Base-by-base conservation (phyloP, 2,113 vertebrate species). In the Vulpes lagopus region DNA sequence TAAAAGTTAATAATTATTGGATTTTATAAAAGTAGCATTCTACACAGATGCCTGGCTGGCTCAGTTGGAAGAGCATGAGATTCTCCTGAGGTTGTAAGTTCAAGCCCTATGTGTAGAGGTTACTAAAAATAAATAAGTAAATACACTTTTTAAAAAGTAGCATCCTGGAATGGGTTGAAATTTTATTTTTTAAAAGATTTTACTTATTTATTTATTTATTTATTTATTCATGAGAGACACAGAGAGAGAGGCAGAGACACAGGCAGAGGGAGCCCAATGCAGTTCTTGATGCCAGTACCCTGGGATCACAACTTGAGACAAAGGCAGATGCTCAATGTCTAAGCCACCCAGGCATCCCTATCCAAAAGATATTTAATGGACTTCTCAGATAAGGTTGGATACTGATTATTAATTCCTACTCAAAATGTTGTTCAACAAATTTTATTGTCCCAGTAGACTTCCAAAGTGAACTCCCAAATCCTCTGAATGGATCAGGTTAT, bases 341-440 rank as follows among this genome's bases (percentile, higher is more conserved):
- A 43, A 43, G 43, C 43, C 43, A 43, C 43, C 43, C 43, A 43
- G 43, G 43, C 43, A 43, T 43, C 43, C 43, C 43, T 43, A 43
- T 38, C 38, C 19, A 49, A 76, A 78, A 73, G 85, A 0, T 73
- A 60, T 65, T 82, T 83, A 67, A 35, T 65, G 76, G 20, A 14
- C 53, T 89, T 93, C 71, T 64, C 55, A 71, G 59, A 86, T 89
- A 84, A 89, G 53, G 35, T 2, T 32, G 32, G 53, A 51, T 64
- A 35, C 71, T 69, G 32, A 84, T 17, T 85, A 88, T 62, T 74
- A 94, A 94, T 93, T 90, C 27, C 60, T 83, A 27, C 57, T 51
- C 19, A 78, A 93, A 91, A 23, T n/a, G 7, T 78, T 8, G 2
- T 60, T 80, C 57, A 65, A 69, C 32, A 78, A 64, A 55, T 76